Evolutionary conservation across 2,113 vertebrate genomes (phyloP).

Genomic region (Atrichornis clamosus): DNA sequence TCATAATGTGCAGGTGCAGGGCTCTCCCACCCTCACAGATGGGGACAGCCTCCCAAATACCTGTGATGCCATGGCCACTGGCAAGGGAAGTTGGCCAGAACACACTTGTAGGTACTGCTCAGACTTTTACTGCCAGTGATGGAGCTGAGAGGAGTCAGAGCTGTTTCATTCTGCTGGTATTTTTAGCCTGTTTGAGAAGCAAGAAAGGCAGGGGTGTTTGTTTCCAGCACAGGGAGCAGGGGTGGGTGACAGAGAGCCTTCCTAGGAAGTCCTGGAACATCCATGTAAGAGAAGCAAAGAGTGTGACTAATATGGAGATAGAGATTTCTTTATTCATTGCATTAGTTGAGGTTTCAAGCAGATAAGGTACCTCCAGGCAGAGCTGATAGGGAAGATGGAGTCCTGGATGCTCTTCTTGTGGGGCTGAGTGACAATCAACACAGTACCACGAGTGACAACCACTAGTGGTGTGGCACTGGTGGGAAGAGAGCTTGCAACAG

Average conservation of each 20-base stretch:
- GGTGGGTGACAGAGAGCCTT: background rate
- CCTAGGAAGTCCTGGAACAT: background rate
- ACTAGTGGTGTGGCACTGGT: background rate
- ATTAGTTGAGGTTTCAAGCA: background rate
- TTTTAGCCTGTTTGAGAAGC: background rate
- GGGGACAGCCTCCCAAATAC: background rate
- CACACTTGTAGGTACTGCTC: background rate
- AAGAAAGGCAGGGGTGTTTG: background rate
- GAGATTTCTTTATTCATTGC: background rate
- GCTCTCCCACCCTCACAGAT: rapidly evolving
- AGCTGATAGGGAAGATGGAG: constrained; percentile 14
- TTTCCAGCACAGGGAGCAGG: background rate
- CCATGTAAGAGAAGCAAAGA: background rate
- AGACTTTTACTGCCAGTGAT: background rate
- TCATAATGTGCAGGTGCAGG: background rate
- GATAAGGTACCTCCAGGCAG: background rate
- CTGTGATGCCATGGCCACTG: rapidly evolving
- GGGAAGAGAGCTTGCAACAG: background rate
- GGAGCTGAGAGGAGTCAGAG: background rate
- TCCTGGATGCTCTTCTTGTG: background rate
- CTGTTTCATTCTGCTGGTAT: background rate
- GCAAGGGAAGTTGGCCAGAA: background rate
- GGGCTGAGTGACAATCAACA: background rate
- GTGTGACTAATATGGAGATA: rapidly evolving
- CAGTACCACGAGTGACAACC: background rate